A percentile compares a stretch with the other conserved stretches of the same genome.
These are phyloP conservation scores for Candoia aspera DNA, from an alignment of 2,113 vertebrate genomes.

Conservation along the genomic window DNA sequence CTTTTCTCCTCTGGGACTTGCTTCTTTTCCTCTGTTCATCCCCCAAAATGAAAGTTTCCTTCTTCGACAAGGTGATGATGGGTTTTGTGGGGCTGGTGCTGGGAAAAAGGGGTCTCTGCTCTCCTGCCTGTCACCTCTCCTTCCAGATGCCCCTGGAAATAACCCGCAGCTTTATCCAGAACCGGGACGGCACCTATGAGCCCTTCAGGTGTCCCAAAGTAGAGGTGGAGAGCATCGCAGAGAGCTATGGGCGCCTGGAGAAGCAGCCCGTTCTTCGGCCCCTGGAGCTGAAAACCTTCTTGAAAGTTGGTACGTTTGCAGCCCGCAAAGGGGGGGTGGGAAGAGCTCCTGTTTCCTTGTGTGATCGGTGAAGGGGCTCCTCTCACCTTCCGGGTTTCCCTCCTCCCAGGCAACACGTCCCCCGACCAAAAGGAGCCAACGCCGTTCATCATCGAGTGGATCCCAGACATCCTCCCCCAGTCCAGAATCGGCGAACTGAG, in stretches of 20 bases:
- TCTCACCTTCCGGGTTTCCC: not conserved
- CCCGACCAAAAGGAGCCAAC: constrained; percentile 82
- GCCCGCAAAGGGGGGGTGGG: fast-evolving
- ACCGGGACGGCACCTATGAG: constrained; percentile 85
- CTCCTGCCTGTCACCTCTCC: not conserved
- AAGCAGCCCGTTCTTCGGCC: constrained; percentile 83
- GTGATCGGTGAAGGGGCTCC: not conserved
- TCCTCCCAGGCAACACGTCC: constrained; percentile 72
- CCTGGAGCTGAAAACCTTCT: constrained; percentile 88
- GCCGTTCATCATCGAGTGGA: constrained; percentile 90
- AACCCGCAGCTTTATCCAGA: constrained; percentile 88
- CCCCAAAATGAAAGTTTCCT: not conserved
- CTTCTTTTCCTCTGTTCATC: not conserved
- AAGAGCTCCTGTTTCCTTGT: not conserved
- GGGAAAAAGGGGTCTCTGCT: not conserved
- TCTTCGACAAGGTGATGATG: too few relatives aligned
- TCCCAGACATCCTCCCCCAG: constrained; percentile 85
- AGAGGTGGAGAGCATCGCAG: constrained; percentile 77
- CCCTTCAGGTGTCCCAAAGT: constrained; percentile 80
- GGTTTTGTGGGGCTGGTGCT: too few relatives aligned
- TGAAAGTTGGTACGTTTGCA: constrained; percentile 85
- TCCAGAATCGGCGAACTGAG: constrained; percentile 85
- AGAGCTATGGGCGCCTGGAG: constrained; percentile 73
- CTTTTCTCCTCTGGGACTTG: not conserved
- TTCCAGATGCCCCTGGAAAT: constrained; percentile 87